These are phyloP conservation scores for Stichopus horrens DNA, from an alignment of 53 echinoderm and acorn worm species.

Conservation along the genomic window DNA sequence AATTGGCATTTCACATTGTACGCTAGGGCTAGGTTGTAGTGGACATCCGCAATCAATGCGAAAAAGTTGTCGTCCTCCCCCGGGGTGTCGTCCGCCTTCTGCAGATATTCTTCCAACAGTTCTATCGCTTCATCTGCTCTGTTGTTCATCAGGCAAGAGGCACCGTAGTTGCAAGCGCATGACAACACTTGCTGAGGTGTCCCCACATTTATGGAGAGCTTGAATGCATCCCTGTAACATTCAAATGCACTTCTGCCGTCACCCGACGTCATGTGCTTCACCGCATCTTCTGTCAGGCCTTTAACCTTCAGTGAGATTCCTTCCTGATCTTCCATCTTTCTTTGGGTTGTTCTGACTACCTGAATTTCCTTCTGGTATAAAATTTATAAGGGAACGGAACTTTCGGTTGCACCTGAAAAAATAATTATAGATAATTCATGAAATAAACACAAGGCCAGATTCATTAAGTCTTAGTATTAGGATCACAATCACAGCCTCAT, in stretches of 20 bases:
- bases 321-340: background rate
- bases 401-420: no score
- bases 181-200: constrained; percentile 54
- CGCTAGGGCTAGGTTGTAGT: constrained; percentile 87
- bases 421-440: no score
- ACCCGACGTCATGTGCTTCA: constrained; percentile 5
- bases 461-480: no score
- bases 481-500: no score
- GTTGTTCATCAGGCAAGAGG: constrained; percentile 58
- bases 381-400: no score
- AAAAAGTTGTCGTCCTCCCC: constrained; percentile 37
- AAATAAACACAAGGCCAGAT: no score
- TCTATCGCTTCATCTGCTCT: constrained; percentile 50
- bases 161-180: constrained; percentile 90
- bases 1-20: constrained; percentile 56
- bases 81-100: background rate
- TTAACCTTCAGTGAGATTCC: constrained; percentile 10
- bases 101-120: constrained; percentile 47
- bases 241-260: constrained; percentile 4
- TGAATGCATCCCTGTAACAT: constrained; percentile 21
- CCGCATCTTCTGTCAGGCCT: constrained; percentile 1
- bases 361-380: no score
- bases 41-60: constrained; percentile 68
- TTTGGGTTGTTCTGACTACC: background rate
- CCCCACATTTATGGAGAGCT: constrained; percentile 28